Percentiles rank a stretch among this genome's conserved stretches.
Conservation (phyloP, 1,140 invertebrate species). For the Ceratina japonica region DNA sequence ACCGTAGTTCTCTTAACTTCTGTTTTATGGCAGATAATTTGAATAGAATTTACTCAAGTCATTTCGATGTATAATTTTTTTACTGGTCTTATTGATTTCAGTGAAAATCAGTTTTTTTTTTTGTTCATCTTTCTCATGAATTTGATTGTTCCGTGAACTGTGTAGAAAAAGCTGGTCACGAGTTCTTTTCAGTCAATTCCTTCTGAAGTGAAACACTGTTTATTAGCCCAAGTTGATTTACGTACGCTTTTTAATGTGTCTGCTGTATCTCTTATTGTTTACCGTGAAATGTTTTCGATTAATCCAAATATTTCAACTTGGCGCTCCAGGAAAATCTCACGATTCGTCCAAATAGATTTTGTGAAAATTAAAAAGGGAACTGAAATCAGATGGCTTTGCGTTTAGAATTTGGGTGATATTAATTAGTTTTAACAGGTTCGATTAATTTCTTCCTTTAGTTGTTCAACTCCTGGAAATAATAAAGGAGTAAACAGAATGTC, state of each 20-base stretch:
- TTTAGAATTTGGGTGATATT: too few species aligned
- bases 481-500: too few species aligned
- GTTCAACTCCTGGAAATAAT: too few species aligned
- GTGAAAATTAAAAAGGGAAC: background rate
- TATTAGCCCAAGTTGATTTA: slow-evolving; percentile 32
- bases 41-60: too few species aligned
- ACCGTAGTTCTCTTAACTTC: too few species aligned
- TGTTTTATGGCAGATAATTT: too few species aligned
- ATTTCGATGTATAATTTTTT: too few species aligned
- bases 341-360: background rate
- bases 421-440: too few species aligned
- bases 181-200: background rate
- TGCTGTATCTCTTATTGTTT: slow-evolving; percentile 15
- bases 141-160: background rate
- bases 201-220: background rate
- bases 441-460: too few species aligned
- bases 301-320: background rate
- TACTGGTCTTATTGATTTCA: too few species aligned
- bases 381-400: too few species aligned
- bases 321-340: background rate
- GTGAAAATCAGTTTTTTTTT: background rate
- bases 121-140: background rate
- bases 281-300: background rate
- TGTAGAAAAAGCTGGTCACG: background rate
- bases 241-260: slow-evolving; percentile 11